Conservation (phyloP, 2,113 vertebrate genomes). For the Acrocephalus arundinaceus region DNA sequence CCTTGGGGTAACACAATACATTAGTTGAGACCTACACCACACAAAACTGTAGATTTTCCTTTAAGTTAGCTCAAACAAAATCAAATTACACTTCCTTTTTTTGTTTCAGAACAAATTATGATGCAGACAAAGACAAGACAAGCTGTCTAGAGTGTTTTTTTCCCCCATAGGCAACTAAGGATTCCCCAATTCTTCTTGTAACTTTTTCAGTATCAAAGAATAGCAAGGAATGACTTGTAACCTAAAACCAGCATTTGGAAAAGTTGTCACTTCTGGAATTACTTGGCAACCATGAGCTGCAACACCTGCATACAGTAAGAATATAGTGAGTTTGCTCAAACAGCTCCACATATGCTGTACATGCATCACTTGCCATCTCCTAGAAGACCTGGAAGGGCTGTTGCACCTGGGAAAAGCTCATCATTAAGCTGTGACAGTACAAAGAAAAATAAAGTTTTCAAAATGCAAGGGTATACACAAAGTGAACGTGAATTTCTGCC, state of each 20-base stretch:
- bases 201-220: not conserved
- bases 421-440: not conserved
- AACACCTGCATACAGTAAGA: not conserved
- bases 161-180: rapidly evolving
- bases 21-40: not conserved
- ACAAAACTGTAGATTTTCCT: not conserved
- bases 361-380: not conserved
- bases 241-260: not conserved
- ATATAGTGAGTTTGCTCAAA: not conserved
- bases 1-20: not conserved
- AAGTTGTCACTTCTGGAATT: not conserved
- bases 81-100: not conserved
- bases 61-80: not conserved
- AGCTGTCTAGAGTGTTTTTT: not conserved
- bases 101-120: not conserved
- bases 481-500: conserved; percentile 53
- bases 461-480: not conserved
- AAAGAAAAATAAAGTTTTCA: not conserved
- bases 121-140: not conserved
- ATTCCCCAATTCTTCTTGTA: not conserved
- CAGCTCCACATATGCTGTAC: not conserved
- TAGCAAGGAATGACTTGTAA: not conserved
- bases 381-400: not conserved
- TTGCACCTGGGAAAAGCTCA: not conserved
- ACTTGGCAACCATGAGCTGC: not conserved